These are phyloP conservation scores for Ceratitis capitata DNA, from an alignment of 1,140 invertebrate species.

Conservation along the genomic window DNA sequence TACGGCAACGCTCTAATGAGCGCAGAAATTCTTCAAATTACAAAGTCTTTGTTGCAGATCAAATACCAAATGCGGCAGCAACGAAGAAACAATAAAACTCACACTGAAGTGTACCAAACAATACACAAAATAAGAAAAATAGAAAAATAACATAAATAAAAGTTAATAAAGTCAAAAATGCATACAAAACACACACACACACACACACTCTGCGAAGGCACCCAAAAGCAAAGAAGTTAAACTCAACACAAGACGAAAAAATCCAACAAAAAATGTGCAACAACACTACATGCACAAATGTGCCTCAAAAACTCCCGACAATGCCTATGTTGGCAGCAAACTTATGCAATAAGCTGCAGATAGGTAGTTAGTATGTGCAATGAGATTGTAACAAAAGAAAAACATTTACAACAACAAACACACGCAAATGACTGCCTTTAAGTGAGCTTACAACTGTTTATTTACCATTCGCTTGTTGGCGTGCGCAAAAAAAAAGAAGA, in stretches of 20 bases:
- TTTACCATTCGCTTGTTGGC: neutral
- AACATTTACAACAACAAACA: neutral
- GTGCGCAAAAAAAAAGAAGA: neutral
- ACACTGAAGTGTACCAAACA: no score
- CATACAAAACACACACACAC: neutral
- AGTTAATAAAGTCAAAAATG: neutral
- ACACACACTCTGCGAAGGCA: neutral
- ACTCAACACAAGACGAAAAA: neutral
- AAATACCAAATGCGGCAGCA: neutral
- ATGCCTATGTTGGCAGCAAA: no score
- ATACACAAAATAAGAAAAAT: neutral
- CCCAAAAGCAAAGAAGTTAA: neutral
- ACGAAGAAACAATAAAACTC: neutral
- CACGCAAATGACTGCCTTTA: neutral
- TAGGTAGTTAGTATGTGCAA: no score
- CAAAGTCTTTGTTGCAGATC: neutral
- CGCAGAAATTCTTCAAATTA: neutral
- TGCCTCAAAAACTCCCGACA: neutral
- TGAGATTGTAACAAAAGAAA: no score
- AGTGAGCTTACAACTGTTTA: neutral
- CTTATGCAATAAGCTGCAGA: slow-evolving; percentile 12
- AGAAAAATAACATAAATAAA: neutral
- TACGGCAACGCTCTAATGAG: neutral
- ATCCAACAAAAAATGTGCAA: neutral
- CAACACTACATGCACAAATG: neutral